Percentiles rank a stretch among this genome's conserved stretches.
phyloP scores from a whole-genome alignment of 2,797 vertebrate species.

The Paguma larvata region DNA sequence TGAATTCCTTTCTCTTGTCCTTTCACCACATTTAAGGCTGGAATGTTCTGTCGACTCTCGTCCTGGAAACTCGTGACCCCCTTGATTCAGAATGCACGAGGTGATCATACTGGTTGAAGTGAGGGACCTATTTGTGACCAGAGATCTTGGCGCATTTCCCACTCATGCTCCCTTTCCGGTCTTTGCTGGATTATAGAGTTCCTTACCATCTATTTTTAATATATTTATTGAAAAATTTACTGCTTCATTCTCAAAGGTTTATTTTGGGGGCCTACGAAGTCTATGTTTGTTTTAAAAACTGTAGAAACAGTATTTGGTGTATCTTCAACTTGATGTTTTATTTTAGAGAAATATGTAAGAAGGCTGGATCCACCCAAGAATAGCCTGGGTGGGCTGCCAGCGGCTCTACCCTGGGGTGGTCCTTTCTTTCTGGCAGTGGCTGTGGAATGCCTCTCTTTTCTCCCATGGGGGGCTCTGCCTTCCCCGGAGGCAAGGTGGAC shows the following conservation, averaged over 20 bases:
- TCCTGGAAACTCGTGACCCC: conserved; percentile 11
- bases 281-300: conserved; percentile 55
- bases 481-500: background rate
- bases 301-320: background rate
- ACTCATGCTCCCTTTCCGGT: background rate
- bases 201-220: conserved; percentile 37
- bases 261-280: background rate
- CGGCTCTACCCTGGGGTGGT: background rate
- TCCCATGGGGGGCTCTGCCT: background rate
- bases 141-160: conserved; percentile 6
- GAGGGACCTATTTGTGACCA: background rate
- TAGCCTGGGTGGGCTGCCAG: conserved; percentile 27
- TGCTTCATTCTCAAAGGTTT: conserved; percentile 56
- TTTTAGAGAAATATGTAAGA: conserved; percentile 71
- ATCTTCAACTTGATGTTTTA: conserved; percentile 64
- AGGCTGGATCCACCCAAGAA: background rate
- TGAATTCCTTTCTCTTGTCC: background rate
- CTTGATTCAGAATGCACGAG: background rate
- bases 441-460: conserved; percentile 28
- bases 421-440: background rate
- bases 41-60: background rate
- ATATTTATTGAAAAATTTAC: background rate
- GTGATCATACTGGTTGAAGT: background rate
- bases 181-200: conserved; percentile 40
- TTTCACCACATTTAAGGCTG: background rate